These are phyloP conservation scores for Drosophila seclusa DNA, from an alignment of 2,888 invertebrate genomes.

Conservation along the genomic window DNA sequence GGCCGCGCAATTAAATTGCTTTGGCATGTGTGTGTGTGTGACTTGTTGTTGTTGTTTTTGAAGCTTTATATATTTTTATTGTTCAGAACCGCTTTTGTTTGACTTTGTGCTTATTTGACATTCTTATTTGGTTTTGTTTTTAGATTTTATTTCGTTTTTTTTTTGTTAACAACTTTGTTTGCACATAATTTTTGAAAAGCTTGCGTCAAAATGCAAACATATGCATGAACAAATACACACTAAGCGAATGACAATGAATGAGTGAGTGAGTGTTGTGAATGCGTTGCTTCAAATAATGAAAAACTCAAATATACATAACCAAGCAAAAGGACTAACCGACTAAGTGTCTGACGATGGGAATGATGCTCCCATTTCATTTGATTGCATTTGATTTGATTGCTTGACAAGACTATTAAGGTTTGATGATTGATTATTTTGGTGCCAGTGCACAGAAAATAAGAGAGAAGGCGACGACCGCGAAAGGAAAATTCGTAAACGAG, in stretches of 20 bases:
- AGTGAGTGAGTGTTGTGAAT: constrained; percentile 44
- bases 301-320: constrained; percentile 64
- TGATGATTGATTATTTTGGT: constrained; percentile 69
- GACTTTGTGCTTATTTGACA: constrained; percentile 79
- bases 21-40: constrained; percentile 46
- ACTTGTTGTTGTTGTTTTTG: constrained; percentile 23
- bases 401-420: constrained; percentile 50
- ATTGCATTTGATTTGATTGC: constrained; percentile 66
- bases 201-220: constrained; percentile 78
- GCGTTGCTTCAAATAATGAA: constrained; percentile 63
- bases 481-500: background rate
- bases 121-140: constrained; percentile 59
- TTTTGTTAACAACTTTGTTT: constrained; percentile 72
- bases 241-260: constrained; percentile 62
- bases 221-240: constrained; percentile 76
- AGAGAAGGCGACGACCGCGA: background rate
- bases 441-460: background rate
- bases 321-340: constrained; percentile 19
- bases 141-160: constrained; percentile 12
- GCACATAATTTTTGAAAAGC: constrained; percentile 78
- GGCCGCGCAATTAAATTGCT: constrained; percentile 73
- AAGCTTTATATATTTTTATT: constrained; percentile 8
- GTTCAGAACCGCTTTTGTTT: constrained; percentile 63
- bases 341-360: constrained; percentile 5
- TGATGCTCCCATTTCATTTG: constrained; percentile 42